These are phyloP conservation scores for Mormoops blainvillei DNA, from an alignment of 2,113 vertebrate genomes.

Conservation along the genomic window DNA sequence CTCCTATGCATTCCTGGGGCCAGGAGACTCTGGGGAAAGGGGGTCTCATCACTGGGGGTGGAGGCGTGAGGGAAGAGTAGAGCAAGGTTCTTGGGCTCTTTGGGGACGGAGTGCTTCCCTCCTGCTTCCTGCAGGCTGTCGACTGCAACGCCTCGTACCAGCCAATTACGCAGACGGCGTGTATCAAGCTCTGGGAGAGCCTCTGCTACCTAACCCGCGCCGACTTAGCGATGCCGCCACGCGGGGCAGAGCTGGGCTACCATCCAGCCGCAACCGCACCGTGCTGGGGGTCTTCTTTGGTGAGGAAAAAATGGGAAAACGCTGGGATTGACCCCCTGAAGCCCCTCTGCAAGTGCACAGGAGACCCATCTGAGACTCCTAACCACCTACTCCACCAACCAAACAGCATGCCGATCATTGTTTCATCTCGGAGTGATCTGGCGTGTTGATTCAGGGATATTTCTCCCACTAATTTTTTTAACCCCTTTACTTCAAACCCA, in stretches of 20 bases:
- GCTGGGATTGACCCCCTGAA: neutral
- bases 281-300: slow-evolving; percentile 93
- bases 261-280: slow-evolving; percentile 85
- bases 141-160: slow-evolving; percentile 84
- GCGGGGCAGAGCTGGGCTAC: slow-evolving; percentile 79
- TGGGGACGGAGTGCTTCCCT: neutral
- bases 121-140: slow-evolving; percentile 79
- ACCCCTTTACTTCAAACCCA: neutral
- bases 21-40: neutral
- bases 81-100: neutral
- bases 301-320: slow-evolving; percentile 69
- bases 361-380: fast-evolving
- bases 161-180: slow-evolving; percentile 90
- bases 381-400: neutral
- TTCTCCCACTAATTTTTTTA: neutral
- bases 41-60: no score
- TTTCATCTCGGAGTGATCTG: neutral
- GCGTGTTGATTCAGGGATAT: neutral
- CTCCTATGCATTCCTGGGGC: neutral
- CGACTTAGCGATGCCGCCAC: slow-evolving; percentile 78
- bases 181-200: slow-evolving; percentile 85
- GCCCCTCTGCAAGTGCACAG: neutral
- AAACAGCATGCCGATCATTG: neutral
- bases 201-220: slow-evolving; percentile 88
- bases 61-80: no score